phyloP scores from a whole-genome alignment of 92 coral and sea anemone species.

The Umimayanthus chanpuru region DNA sequence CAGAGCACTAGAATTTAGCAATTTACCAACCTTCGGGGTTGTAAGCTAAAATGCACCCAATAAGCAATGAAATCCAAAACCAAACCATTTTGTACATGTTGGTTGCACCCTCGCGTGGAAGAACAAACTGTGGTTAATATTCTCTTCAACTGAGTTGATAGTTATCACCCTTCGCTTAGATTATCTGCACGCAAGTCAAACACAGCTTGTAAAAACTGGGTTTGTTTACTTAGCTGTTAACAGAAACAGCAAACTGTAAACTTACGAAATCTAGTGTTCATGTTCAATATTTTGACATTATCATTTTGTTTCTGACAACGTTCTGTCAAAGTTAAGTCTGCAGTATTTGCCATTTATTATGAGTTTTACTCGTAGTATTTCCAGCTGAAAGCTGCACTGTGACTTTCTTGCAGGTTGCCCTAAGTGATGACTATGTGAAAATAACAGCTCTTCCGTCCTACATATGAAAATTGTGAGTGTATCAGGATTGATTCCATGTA shows the following conservation, averaged over 20 bases:
- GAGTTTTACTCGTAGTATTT: too few relatives aligned
- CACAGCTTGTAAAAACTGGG: background rate
- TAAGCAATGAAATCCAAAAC: background rate
- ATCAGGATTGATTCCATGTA: too few relatives aligned
- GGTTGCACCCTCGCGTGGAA: background rate
- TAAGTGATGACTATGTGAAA: too few relatives aligned
- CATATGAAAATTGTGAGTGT: background rate
- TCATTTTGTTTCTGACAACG: background rate
- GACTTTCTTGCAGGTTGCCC: background rate
- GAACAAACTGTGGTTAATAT: background rate
- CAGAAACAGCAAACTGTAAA: background rate
- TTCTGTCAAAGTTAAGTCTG: background rate
- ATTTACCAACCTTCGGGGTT: constrained; percentile 24
- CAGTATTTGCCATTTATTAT: too few relatives aligned
- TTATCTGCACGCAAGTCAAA: background rate
- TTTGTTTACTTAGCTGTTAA: background rate
- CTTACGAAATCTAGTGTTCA: background rate
- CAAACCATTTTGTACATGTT: background rate
- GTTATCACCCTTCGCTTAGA: background rate
- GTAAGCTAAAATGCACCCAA: background rate
- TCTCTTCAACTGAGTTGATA: background rate
- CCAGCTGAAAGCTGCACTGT: background rate
- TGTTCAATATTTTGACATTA: too few relatives aligned
- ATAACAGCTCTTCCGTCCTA: background rate
- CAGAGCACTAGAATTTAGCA: background rate